Percentiles rank a stretch among this genome's conserved stretches.
These are phyloP conservation scores for Lepidotrigona ventralis DNA, from an alignment of 1,140 invertebrate species.

Conservation along the genomic window DNA sequence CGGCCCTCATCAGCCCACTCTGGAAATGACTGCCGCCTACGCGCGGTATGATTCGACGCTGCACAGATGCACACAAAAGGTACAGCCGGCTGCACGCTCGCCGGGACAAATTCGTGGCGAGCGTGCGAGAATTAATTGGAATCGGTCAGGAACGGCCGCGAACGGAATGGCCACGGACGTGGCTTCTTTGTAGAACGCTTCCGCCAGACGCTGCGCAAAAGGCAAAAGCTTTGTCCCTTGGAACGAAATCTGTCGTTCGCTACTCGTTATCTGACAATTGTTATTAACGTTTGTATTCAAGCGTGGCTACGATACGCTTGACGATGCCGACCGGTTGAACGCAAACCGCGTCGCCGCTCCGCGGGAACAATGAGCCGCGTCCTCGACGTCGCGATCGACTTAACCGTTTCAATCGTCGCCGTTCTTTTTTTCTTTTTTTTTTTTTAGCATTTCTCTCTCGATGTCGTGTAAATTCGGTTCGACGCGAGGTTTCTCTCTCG, in stretches of 20 bases:
- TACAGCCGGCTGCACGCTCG: neutral
- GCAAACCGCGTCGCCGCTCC: neutral
- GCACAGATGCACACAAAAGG: neutral
- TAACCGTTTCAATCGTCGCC: neutral
- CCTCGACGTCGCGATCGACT: conserved; percentile 8
- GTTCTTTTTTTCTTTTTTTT: too few species aligned
- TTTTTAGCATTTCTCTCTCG: neutral
- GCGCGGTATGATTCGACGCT: too few species aligned
- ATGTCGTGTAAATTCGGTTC: neutral
- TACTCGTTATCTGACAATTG: conserved; percentile 45
- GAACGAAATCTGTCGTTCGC: conserved; percentile 38
- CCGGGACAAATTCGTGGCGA: neutral
- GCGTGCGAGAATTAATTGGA: conserved; percentile 31
- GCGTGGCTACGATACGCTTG: neutral
- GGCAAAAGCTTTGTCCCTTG: conserved; percentile 24
- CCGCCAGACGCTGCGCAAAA: neutral
- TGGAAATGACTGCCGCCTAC: neutral
- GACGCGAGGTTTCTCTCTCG: neutral
- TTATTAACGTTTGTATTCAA: conserved; percentile 45
- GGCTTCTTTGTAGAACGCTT: conserved; percentile 16
- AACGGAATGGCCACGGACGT: neutral
- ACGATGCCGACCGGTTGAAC: neutral
- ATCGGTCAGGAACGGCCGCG: neutral
- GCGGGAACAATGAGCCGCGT: conserved; percentile 12
- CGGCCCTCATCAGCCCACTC: neutral